Evolutionary conservation across 2,113 vertebrate genomes (phyloP), one percentile per base, ranked within the genome.

Genomic region (Tautogolabrus adspersus): DNA sequence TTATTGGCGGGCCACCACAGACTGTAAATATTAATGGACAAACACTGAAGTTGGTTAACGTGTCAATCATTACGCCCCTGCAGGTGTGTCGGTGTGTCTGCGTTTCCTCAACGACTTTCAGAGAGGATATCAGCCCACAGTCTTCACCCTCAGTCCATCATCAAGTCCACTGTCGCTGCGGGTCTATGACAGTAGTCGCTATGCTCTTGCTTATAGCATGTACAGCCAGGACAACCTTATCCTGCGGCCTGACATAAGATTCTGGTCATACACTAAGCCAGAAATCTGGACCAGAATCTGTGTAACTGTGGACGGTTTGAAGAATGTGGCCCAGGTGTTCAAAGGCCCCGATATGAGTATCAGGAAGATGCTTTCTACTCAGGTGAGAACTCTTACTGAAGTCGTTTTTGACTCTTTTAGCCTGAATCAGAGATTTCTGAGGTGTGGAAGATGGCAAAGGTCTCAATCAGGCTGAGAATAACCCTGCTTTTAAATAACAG

Each of bases 41-140:
- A 26, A 26, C 26, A 26, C n/a, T n/a, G n/a, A n/a, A n/a, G n/a
- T 42, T 42, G 3, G 11, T 6, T 2, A 42, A 42, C 40, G 1
- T 42, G 9, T 42, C 9, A 11, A 42, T 34, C 30, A 34, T 34
- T 34, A 5, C 30, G 30, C 40, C 56, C 64, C 73, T 70, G 47
- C 72, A 92, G 91, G 86, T 75, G 52, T 88, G 22, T 77, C 90
- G 0, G 85, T 92, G 79, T 92, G 91, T 65, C 22, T 92, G 75
- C 87, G 90, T 13, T 88, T 72, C 83, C 11, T 90, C 56, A 1
- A 19, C 0, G 88, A 0, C 23, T 6, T 1, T 3, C 3, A 0
- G 3, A 3, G 8, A 0, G 0, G 40, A 42, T 42, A 6, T 1
- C 1, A 0, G 1, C 3, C 10, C 40, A 1, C 12, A 1, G 3